Evolutionary conservation across 2,797 vertebrate genomes (phyloP).

Genomic region (Girardinus metallicus): DNA sequence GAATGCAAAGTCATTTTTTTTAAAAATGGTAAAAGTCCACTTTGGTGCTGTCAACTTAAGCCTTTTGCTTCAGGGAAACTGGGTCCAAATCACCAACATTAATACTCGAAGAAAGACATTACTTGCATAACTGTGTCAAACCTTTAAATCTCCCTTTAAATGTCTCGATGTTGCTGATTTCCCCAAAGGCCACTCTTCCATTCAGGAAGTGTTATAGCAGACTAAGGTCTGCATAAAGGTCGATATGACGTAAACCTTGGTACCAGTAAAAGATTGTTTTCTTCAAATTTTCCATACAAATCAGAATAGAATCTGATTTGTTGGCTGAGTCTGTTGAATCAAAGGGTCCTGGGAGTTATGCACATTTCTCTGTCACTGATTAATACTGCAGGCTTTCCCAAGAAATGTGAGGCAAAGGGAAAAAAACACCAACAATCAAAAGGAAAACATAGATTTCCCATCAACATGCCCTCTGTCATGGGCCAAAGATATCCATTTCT

Average conservation of each 20-base stretch:
- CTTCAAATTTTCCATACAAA: constrained; percentile 47
- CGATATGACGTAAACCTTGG: constrained; percentile 29
- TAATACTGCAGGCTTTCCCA: constrained; percentile 70
- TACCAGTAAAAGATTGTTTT: constrained; percentile 55
- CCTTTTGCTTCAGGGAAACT: neutral
- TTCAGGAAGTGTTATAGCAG: constrained; percentile 8
- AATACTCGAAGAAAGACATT: neutral
- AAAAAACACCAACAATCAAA: constrained; percentile 72
- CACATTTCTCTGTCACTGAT: constrained; percentile 69
- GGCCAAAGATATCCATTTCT: constrained; percentile 53
- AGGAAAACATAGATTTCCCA: constrained; percentile 75
- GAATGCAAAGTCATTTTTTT: neutral
- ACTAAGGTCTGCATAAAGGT: constrained; percentile 22
- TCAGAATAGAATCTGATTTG: constrained; percentile 66
- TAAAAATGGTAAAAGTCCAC: neutral
- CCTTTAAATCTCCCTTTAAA: neutral
- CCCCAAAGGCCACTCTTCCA: constrained; percentile 21
- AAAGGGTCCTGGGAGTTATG: constrained; percentile 59
- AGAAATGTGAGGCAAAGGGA: constrained; percentile 66
- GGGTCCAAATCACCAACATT: neutral
- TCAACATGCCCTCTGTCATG: constrained; percentile 51
- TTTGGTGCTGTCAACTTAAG: neutral
- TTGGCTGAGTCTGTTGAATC: constrained; percentile 60
- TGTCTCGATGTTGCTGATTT: too few species aligned
- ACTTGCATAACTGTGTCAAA: neutral